Evolutionary conservation across 2,888 invertebrate genomes (phyloP).

Genomic region (Cheilosia urbana): DNA sequence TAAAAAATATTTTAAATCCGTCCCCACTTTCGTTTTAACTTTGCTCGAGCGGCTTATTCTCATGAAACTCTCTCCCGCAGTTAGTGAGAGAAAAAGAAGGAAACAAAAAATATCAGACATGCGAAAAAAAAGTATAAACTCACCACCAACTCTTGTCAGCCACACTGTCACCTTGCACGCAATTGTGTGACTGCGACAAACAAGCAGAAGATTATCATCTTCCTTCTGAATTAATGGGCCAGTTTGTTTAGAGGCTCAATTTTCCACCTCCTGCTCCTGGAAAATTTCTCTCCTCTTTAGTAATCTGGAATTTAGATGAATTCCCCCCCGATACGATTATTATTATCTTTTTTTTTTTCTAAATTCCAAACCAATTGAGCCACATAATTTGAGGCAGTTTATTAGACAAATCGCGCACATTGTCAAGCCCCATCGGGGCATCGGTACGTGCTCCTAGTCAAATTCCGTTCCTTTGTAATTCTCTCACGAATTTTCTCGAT

Average conservation of each 20-base stretch:
- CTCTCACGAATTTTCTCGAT: slow-evolving; percentile 64
- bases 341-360: neutral
- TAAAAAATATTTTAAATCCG: too few relatives aligned
- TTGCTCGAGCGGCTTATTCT: too few relatives aligned
- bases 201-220: slow-evolving; percentile 44
- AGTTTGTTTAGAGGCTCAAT: slow-evolving; percentile 21
- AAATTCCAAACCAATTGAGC: slow-evolving; percentile 45
- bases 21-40: too few relatives aligned
- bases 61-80: too few relatives aligned
- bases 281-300: slow-evolving; percentile 46
- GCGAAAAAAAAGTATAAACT: neutral
- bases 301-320: slow-evolving; percentile 57
- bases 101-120: too few relatives aligned
- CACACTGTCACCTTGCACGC: slow-evolving; percentile 27
- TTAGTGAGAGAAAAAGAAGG: too few relatives aligned
- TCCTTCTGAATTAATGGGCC: slow-evolving; percentile 51
- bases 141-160: neutral
- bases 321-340: slow-evolving; percentile 5
- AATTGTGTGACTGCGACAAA: slow-evolving; percentile 11
- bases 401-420: slow-evolving; percentile 64
- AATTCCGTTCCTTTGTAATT: slow-evolving; percentile 69
- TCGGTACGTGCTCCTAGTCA: slow-evolving; percentile 52
- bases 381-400: slow-evolving; percentile 66
- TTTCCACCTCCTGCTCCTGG: slow-evolving; percentile 18
- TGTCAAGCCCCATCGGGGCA: neutral